Conservation (phyloP, 2,888 invertebrate genomes). For the Unio delphinus region DNA sequence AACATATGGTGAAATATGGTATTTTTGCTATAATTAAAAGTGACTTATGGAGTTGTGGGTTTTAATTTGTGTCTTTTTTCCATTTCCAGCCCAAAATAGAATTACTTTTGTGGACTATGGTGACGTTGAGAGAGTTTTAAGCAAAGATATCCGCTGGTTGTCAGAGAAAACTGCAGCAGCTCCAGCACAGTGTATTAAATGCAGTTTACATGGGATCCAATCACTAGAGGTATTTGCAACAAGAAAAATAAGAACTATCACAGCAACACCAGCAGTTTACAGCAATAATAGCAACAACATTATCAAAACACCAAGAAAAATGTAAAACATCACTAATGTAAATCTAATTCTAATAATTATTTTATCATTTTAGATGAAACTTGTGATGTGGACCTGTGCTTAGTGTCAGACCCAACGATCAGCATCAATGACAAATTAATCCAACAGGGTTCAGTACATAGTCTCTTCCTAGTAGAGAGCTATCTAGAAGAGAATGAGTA, state of each 20-base stretch:
- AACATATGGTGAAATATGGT: too few species aligned
- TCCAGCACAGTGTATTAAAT: conserved; percentile 50
- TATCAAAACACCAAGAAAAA: too few species aligned
- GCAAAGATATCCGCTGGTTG: conserved; percentile 41
- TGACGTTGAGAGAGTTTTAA: conserved; percentile 43
- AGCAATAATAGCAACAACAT: too few species aligned
- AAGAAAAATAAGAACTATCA: too few species aligned
- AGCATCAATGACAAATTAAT: conserved; percentile 38
- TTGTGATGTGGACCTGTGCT: conserved; percentile 38
- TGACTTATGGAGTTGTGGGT: neutral
- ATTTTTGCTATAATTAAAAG: too few species aligned
- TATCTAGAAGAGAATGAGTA: neutral
- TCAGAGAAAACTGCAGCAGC: conserved; percentile 34
- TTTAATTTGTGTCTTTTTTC: neutral
- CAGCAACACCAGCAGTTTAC: too few species aligned
- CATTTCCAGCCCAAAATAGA: conserved; percentile 34
- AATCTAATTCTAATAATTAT: too few species aligned
- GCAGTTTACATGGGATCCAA: conserved; percentile 41
- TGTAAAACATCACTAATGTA: too few species aligned
- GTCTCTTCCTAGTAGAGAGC: neutral
- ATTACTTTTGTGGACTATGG: conserved; percentile 60
- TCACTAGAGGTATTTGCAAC: conserved; percentile 32
- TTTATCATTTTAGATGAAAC: conserved; percentile 27
- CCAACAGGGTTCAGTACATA: conserved; percentile 22
- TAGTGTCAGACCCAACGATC: conserved; percentile 18